Evolutionary conservation across 2,888 invertebrate genomes (phyloP).

Genomic region (Drosophila limbata): DNA sequence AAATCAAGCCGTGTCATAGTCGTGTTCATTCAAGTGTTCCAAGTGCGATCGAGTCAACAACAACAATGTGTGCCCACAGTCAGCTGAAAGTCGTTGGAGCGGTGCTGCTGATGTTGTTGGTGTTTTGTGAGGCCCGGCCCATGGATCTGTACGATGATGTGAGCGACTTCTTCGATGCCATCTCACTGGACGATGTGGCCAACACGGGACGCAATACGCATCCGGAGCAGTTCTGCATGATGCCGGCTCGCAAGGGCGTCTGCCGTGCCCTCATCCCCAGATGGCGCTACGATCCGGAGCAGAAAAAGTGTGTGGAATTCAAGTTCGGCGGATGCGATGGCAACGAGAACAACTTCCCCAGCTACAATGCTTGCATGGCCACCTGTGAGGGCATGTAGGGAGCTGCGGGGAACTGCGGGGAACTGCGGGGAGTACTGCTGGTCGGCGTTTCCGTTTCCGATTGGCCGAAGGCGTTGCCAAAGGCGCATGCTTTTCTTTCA

Average conservation of each 20-base stretch:
- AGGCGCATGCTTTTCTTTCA: conserved; percentile 66
- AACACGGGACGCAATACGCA: conserved; percentile 76
- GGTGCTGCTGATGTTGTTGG: conserved; percentile 34
- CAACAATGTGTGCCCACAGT: conserved; percentile 34
- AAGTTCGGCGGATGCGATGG: conserved; percentile 87
- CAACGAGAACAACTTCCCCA: conserved; percentile 87
- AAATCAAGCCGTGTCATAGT: background rate
- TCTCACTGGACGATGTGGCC: conserved; percentile 82
- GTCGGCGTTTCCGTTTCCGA: conserved; percentile 52
- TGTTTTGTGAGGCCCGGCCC: conserved; percentile 61
- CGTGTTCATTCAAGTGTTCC: conserved; percentile 4
- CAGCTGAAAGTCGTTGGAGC: conserved; percentile 52
- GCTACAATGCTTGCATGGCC: conserved; percentile 86
- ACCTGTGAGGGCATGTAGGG: conserved; percentile 85
- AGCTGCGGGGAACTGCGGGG: too few species aligned
- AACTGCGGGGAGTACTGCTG: conserved; percentile 36
- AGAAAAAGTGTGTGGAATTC: conserved; percentile 86
- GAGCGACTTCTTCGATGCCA: conserved; percentile 83
- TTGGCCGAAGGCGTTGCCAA: conserved; percentile 68
- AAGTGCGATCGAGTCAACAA: conserved; percentile 30
- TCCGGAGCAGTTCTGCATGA: conserved; percentile 83
- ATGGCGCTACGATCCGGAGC: conserved; percentile 86
- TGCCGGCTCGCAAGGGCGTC: conserved; percentile 85
- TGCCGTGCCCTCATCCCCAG: conserved; percentile 85
- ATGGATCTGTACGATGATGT: conserved; percentile 85